phyloP scores from a whole-genome alignment of 2,113 vertebrate genomes.

The Acanthisitta chloris region DNA sequence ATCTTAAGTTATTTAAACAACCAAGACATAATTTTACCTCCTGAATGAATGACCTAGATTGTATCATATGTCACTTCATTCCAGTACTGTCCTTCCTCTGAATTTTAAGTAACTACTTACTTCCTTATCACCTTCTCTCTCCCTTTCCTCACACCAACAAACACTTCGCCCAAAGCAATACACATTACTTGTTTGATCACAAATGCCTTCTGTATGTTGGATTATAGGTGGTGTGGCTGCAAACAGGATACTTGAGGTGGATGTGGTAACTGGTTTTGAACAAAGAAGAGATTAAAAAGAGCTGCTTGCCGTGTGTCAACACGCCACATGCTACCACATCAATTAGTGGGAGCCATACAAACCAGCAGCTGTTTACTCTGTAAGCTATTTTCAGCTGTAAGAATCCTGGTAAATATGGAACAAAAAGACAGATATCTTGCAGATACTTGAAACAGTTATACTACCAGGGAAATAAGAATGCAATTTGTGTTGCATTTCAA shows the following conservation, averaged over 20 bases:
- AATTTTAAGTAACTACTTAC: neutral
- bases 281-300: constrained; percentile 13
- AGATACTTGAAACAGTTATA: neutral
- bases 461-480: neutral
- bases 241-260: neutral
- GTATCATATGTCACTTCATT: neutral
- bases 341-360: neutral
- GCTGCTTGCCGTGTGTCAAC: neutral
- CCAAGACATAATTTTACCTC: neutral
- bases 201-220: neutral
- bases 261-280: constrained; percentile 25
- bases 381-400: constrained; percentile 21
- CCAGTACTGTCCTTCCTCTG: neutral
- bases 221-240: neutral
- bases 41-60: neutral
- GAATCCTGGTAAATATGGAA: neutral
- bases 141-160: neutral
- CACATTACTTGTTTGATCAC: neutral
- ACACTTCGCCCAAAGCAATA: neutral
- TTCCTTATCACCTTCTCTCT: neutral
- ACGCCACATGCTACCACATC: neutral
- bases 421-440: neutral
- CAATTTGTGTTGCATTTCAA: neutral
- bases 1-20: neutral
- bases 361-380: neutral